Evolutionary conservation across 1,140 invertebrate genomes (phyloP), one percentile per base, ranked within the genome.

Genomic region (Microplitis demolitor): DNA sequence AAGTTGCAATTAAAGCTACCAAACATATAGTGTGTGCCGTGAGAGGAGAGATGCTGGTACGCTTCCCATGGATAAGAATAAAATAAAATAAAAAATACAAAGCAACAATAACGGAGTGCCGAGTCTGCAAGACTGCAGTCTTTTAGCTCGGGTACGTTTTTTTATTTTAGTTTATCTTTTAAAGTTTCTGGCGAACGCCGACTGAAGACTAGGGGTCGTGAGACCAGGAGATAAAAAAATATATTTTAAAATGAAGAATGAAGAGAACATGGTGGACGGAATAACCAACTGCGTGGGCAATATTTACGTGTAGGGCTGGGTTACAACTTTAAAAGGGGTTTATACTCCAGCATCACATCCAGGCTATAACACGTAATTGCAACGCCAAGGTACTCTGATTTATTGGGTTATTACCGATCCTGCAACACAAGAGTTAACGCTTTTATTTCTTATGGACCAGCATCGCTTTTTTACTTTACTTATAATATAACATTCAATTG

Each of bases 241-340:
- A 45, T 45, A 45, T 6, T 11, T 45, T 45, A 60, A 58, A 24
- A 72, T 51, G 35, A 64, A 37, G 54, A 71, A 71, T 72, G 64
- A 77, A 72, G 66, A 71, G 73, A 77, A 68, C 72, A 53, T 66
- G 69, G 63, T 66, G 71, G 66, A 68, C 66, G 62, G 77, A 66
- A 51, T 39, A 58, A 35, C 63, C 70, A 50, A 71, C 75, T 45
- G 14, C 64, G 78, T 77, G 71, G 75, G 82, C 80, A 80, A 83
- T 85, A 85, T 85, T 85, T 85, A 85, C 83, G 83, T 84, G 82
- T 81, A 82, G 83, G 80, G 83, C 78, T 82, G 78, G 83, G 78
- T 81, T 81, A 16, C n/a, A 54, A 24, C 16, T 54, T 60, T 73
- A 54, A 66, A 51, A 76, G 70, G 69, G 72, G 76, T 76, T 78